Evolutionary conservation across 2,797 vertebrate genomes (phyloP), one percentile per base, ranked within the genome.

Genomic region (Neosilurus hyrtlii): DNA sequence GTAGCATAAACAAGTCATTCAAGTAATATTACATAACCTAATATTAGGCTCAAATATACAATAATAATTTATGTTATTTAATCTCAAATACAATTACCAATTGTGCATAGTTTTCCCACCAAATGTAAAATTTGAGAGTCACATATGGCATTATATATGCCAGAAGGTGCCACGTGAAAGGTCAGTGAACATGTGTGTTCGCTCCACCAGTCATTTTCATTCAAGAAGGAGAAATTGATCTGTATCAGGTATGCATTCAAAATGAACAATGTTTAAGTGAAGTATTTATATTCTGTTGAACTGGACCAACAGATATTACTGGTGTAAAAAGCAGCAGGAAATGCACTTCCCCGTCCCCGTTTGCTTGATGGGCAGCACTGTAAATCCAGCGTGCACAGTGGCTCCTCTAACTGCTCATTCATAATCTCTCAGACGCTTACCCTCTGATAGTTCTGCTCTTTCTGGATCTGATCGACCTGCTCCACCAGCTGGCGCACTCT

Each of bases 391-490:
- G 12, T 49, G 67, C 43, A 71, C 30, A 18, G 12, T 71, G 22
- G 70, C 43, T 24, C 43, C 68, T 51, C 22, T 15, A 0, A 71
- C 24, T 57, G 72, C 26, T 54, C 52, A 26, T 73, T 71, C 16
- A 56, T 26, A 11, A 18, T 57, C 16, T 18, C 51, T 35, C 30
- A 14, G 14, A 63, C 35, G 86, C 94, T 91, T 68, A 97, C 96
- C 93, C 96, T 91, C 88, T 97, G 96, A 87, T 97, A 97, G 92
- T 97, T 96, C 91, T 97, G 96, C 89, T 97, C 96, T 88, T 97
- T 97, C 91, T 97, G 96, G 91, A 97, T 95, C 93, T 97, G 96
- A 88, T 97, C 96, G 75, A 97, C 96, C 89, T 97, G 96, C 86
- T 97, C 96, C 86, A 96, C 95, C 81, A 97, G 93, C 91, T 97